Evolutionary conservation across 2,797 vertebrate species (phyloP), one percentile per base, ranked within the genome.

Genomic region (Adelosebastes latens): DNA sequence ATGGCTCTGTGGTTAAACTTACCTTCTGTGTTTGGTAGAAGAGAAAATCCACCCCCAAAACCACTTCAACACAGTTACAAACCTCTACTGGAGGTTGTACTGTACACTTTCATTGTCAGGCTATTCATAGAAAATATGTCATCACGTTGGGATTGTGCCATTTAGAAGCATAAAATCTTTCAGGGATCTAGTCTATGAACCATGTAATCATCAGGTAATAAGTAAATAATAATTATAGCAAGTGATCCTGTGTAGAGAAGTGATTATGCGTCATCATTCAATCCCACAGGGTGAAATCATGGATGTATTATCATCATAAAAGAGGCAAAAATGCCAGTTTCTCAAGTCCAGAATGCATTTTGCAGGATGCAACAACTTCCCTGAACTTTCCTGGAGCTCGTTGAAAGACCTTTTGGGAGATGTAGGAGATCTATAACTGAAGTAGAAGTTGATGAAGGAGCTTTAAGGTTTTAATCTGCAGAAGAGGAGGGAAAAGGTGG

Each of bases 1-100:
- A 84, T 76, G 56, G 68, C 66, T 72, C 55, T 75, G 80, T 80
- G 64, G 59, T 70, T 80, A 80, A 82, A 80, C 14, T 60, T 76
- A 87, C 58, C 36, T 71, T 71, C 68, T 76, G 60, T 82, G 68
- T 85, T 77, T 81, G 27, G 25, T 60, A 22, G 53, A 66, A 64
- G 46, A 79, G 18, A 59, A 65, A 71, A 60, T 64, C 36, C 49
- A 31, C 13, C 25, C 27, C 25, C 20, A 3, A 16, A 73, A 67
- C 27, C 9, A 32, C 58, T 64, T 55, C 1, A 31, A 14, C 34
- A 25, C 34, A 25, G 42, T 59, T 36, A 10, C 42, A 61, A 29
- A 34, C 27, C 4, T 52, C 14, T 5, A 24, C 65, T 20, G 34
- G 13, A 74, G 49, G 22, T 52, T 55, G 20, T 20, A 27, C 34